Evolutionary conservation across 1,140 invertebrate genomes (phyloP).

Genomic region (Caenorhabditis tropicalis): DNA sequence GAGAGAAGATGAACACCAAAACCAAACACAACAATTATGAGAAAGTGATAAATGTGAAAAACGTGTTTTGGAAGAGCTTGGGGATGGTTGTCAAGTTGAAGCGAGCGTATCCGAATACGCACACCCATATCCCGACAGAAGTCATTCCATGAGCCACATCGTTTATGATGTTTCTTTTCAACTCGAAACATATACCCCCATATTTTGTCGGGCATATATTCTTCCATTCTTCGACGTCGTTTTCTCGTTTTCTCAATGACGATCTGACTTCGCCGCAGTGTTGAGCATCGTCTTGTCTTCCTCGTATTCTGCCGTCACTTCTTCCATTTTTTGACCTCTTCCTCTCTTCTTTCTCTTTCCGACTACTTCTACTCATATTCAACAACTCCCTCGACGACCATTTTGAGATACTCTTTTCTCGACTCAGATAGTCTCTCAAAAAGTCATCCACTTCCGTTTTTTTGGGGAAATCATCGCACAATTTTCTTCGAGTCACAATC

Average conservation of each 20-base stretch:
- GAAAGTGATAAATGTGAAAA: slow-evolving; percentile 2
- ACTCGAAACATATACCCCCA: slow-evolving; percentile 44
- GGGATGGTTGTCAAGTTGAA: slow-evolving; percentile 11
- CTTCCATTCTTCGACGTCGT: slow-evolving; percentile 37
- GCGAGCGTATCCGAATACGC: background rate
- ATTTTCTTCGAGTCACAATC: background rate
- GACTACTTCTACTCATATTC: slow-evolving; percentile 1
- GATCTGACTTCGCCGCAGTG: background rate
- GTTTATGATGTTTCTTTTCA: slow-evolving; percentile 40
- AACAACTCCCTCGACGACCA: slow-evolving; percentile 32
- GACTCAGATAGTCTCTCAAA: background rate
- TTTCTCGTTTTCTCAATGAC: slow-evolving; percentile 40
- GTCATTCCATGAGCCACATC: slow-evolving; percentile 24
- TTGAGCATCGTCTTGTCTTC: slow-evolving; percentile 10
- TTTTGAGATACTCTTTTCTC: slow-evolving; percentile 18
- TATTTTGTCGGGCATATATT: slow-evolving; percentile 33
- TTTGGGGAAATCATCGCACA: slow-evolving; percentile 1
- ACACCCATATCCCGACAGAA: background rate
- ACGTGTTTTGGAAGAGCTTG: background rate
- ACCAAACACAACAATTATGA: slow-evolving; percentile 20
- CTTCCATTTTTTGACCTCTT: slow-evolving; percentile 33
- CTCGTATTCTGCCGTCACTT: background rate
- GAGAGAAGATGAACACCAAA: background rate
- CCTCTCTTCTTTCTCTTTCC: background rate
- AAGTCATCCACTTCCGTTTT: slow-evolving; percentile 33